phyloP scores from a whole-genome alignment of 2,888 invertebrate genomes.

The Cyrtodaria siliqua region DNA sequence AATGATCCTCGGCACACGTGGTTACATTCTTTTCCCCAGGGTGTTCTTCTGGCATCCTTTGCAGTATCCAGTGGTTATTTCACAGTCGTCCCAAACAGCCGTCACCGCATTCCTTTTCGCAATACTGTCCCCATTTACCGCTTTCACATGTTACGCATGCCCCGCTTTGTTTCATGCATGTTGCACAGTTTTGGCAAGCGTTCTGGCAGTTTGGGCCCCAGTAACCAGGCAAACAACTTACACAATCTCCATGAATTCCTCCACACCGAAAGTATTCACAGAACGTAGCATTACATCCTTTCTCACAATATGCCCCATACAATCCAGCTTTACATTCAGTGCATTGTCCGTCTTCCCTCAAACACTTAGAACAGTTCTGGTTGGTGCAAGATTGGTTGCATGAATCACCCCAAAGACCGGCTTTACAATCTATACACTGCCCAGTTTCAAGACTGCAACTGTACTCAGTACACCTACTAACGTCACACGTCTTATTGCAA shows the following conservation, averaged over 20 bases:
- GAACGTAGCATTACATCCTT: conserved; percentile 4
- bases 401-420: conserved; percentile 18
- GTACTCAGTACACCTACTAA: background rate
- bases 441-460: conserved; percentile 6
- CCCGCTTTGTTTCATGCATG: conserved; percentile 6
- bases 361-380: background rate
- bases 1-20: conserved; percentile 25
- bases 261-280: conserved; percentile 7
- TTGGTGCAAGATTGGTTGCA: conserved; percentile 4
- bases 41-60: conserved; percentile 15
- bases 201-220: conserved; percentile 26
- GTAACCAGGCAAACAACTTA: conserved; percentile 5
- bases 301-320: conserved; percentile 1
- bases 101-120: conserved; percentile 30
- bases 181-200: background rate
- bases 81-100: conserved; percentile 27
- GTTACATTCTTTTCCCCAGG: conserved; percentile 37
- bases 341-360: conserved; percentile 9
- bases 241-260: conserved; percentile 24
- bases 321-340: conserved; percentile 11
- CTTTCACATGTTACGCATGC: conserved; percentile 6
- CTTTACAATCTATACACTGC: conserved; percentile 11
- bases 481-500: conserved; percentile 8
- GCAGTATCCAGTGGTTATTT: conserved; percentile 23
- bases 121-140: conserved; percentile 16